Base-by-base conservation (phyloP, 2,888 invertebrate genomes). In the Eutolmus rufibarbis region DNA sequence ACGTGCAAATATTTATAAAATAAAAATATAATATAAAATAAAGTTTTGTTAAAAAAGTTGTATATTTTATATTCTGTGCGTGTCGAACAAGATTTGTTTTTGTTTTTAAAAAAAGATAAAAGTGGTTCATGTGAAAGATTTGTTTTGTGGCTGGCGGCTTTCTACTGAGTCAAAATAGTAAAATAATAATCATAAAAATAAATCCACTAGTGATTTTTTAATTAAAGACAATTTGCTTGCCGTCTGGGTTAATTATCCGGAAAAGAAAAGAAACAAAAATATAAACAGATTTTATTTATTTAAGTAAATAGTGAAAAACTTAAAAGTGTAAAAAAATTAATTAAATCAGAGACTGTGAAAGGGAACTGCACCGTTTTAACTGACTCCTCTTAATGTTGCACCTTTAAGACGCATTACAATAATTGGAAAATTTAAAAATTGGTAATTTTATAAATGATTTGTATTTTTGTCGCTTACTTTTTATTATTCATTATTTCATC, bases 351-450 rank as follows among this genome's bases (percentile, higher is more conserved):
- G 51, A n/a, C 51, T 51, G 0, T 51, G 16, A 51, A n/a, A 5
- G 66, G 5, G 23, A 23, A 28, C 28, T 23, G n/a, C n/a, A 76
- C 19, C 8, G n/a, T 76, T 76, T 34, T 14, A 5, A 14, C 16
- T 46, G 43, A 46, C 16, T 16, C 7, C 16, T 31, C 16, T 76
- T 34, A 16, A 66, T 66, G 76, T 37, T 76, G 76, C 31, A 34
- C 37, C n/a, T 12, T 66, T 28, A 66, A 7, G 8, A 19, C 34
- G 34, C 5, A 74, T 74, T 40, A 14, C 74, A 31, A 84, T 19
- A 66, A 84, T 74, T 84, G 84, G 84, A 74, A 40, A 84, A 34
- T 84, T 66, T 57, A 43, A 84, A 16, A 66, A 66, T 84, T 84
- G 84, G 84, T 84, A 74, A 19, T 43, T 66, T 16, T 31, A 56